A percentile compares a stretch with the other conserved stretches of the same genome.
These are phyloP conservation scores for Deilephila elpenor DNA, from an alignment of 2,888 invertebrate species.

Conservation along the genomic window DNA sequence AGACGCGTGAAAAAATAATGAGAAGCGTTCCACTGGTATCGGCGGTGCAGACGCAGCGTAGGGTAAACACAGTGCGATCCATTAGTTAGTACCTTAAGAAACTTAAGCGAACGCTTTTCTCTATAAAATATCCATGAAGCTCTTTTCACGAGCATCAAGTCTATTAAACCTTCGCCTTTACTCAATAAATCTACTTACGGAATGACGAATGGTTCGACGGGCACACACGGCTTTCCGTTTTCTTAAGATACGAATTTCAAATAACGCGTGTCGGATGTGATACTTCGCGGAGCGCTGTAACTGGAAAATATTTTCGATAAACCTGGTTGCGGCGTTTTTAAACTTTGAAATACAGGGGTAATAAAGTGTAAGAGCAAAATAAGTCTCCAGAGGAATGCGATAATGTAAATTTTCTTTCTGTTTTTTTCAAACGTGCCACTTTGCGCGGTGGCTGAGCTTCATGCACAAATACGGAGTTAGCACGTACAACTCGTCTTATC, in stretches of 20 bases:
- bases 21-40: not conserved
- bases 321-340: not conserved
- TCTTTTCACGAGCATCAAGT: constrained; percentile 33
- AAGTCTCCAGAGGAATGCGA: constrained; percentile 59
- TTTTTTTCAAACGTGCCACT: constrained; percentile 54
- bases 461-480: constrained; percentile 58
- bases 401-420: constrained; percentile 61
- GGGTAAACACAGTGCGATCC: constrained; percentile 45
- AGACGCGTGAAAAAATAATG: constrained; percentile 8
- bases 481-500: constrained; percentile 67
- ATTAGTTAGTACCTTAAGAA: constrained; percentile 44
- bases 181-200: constrained; percentile 31
- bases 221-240: constrained; percentile 28
- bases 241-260: constrained; percentile 28
- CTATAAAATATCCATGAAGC: constrained; percentile 33
- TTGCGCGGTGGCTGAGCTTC: constrained; percentile 55
- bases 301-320: constrained; percentile 10
- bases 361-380: constrained; percentile 44
- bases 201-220: constrained; percentile 28
- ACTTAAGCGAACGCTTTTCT: constrained; percentile 33
- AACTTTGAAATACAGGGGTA: constrained; percentile 9
- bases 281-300: constrained; percentile 7
- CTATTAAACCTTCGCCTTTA: constrained; percentile 31
- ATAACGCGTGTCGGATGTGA: constrained; percentile 10
- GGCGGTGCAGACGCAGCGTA: constrained; percentile 21